Base-by-base conservation (phyloP, 2,797 vertebrate species). In the Urosaurus nigricauda region DNA sequence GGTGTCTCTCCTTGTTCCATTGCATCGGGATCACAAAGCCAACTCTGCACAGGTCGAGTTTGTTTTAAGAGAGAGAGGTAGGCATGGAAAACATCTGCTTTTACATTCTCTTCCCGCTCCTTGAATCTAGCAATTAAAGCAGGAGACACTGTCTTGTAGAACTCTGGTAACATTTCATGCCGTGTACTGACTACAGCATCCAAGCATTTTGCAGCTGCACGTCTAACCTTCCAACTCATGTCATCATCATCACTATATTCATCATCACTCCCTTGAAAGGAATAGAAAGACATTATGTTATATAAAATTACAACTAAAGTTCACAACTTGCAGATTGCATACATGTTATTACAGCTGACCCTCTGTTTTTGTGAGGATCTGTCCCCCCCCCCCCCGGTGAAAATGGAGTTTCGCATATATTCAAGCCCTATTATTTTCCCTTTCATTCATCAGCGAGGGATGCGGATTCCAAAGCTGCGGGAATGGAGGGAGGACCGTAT, bases 241-340 rank as follows among this genome's bases (percentile, higher is more conserved):
- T 99, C 99, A 89, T 99, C 99, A n/a, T 99, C 99, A 79, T 99
- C 99, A n/a, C 99, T 99, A 95, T 99, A 99, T 95, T 99, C 99
- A 87, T 99, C 99, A 71, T 99, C 99, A 0, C 99, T 98, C 93
- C 98, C 98, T 98, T 92, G 85, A 94, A 90, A 95, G 90, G 88
- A 96, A 84, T 71, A 85, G 58, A 79, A 89, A 40, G 88, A 93
- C 91, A 89, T 83, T 35, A 60, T 92, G 51, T 81, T 83, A 90
- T 78, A 91, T 19, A 88, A 17, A 83, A 77, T 94, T 88, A 93
- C 85, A 87, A 90, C 73, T 87, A 93, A 89, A 92, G 91, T 89
- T 88, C 91, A 47, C 85, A 91, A 85, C 11, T 68, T 90, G 37
- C 58, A 63, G 77, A 65, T 88, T 87, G 83, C 68, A 8, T 86